A percentile compares a stretch with the other conserved stretches of the same genome.
Evolutionary conservation across 2,888 invertebrate genomes (phyloP).

Genomic region (Cheilosia grossa): DNA sequence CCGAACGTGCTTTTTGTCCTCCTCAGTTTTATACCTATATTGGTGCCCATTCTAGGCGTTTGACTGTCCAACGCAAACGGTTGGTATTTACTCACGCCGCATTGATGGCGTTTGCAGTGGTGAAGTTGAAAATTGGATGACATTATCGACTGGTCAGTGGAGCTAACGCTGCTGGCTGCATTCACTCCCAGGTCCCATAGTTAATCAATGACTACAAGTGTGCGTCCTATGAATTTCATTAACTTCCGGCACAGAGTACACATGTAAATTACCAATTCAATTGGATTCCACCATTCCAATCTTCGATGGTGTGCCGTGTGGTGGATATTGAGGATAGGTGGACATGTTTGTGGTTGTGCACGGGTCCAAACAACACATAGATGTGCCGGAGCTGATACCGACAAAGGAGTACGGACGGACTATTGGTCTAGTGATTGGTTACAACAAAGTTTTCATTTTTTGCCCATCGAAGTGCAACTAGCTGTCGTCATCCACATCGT

Average conservation of each 20-base stretch:
- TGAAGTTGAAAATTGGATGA: constrained; percentile 71
- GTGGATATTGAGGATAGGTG: background rate
- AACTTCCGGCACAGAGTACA: constrained; percentile 53
- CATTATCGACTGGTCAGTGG: constrained; percentile 66
- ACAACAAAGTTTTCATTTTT: constrained; percentile 60
- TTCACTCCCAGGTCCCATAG: constrained; percentile 1
- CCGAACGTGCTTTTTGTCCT: constrained; percentile 53
- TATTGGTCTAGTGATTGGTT: constrained; percentile 67
- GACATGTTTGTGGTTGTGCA: constrained; percentile 53
- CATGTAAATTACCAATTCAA: constrained; percentile 72
- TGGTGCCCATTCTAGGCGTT: constrained; percentile 50
- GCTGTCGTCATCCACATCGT: constrained; percentile 14
- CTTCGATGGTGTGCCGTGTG: constrained; percentile 5
- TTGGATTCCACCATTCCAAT: constrained; percentile 23
- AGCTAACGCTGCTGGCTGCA: constrained; percentile 28
- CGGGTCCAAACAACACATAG: constrained; percentile 12
- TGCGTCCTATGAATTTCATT: constrained; percentile 70
- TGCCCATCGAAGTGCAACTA: constrained; percentile 10
- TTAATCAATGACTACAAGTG: constrained; percentile 65
- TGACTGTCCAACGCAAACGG: constrained; percentile 38
- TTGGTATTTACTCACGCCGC: constrained; percentile 56
- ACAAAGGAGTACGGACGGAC: constrained; percentile 23
- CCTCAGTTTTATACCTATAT: background rate
- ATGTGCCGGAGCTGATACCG: constrained; percentile 12
- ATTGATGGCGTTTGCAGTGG: constrained; percentile 31